A percentile compares a stretch with the other conserved stretches of the same genome.
Evolutionary conservation across 53 echinoderm and acorn worm genomes (phyloP).

Genomic region (Temnopleurus reevesii): DNA sequence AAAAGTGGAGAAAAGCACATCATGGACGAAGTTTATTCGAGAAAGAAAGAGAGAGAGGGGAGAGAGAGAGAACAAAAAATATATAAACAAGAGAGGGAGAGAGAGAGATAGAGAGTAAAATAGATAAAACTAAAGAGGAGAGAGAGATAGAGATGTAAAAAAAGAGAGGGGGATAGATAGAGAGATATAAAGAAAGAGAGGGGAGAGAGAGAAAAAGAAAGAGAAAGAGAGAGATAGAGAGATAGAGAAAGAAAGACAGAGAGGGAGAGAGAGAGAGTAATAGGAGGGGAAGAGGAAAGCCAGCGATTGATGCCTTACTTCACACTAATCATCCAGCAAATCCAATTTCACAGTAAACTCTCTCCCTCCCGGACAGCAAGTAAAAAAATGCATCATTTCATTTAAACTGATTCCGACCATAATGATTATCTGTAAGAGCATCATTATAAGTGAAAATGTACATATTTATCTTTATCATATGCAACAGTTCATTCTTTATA

Average conservation of each 20-base stretch:
- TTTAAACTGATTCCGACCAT: no score
- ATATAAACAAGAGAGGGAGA: not conserved
- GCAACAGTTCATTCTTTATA: no score
- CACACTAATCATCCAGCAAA: not conserved
- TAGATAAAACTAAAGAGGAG: not conserved
- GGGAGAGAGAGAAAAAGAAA: not conserved
- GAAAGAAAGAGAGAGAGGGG: not conserved
- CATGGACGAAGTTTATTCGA: no score
- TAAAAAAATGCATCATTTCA: not conserved
- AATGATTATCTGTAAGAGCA: no score
- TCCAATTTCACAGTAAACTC: not conserved
- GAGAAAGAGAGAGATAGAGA: not conserved
- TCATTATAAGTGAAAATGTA: no score
- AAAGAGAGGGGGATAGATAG: not conserved
- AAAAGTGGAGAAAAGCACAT: no score
- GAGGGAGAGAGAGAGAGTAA: not conserved
- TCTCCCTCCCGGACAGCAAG: not conserved
- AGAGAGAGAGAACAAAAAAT: not conserved
- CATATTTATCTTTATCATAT: no score
- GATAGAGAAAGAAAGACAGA: not conserved
- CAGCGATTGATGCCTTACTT: not conserved
- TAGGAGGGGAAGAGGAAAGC: not conserved
- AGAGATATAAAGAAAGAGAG: not conserved
- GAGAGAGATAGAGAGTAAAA: not conserved
- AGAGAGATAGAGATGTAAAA: not conserved